Conservation (phyloP, 1,140 invertebrate species). For the Goniozus legneri region DNA sequence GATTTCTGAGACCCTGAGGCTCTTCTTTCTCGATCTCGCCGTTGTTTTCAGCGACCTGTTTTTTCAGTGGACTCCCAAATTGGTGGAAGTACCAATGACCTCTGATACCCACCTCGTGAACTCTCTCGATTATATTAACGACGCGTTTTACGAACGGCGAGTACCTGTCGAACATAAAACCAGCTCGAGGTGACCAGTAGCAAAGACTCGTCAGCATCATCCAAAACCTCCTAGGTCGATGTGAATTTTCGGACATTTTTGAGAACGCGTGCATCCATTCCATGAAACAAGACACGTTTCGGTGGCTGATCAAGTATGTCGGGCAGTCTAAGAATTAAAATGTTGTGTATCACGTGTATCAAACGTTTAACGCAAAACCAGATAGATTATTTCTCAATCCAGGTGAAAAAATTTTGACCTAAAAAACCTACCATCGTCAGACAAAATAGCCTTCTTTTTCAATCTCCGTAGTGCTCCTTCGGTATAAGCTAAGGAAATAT, state of each 20-base stretch:
- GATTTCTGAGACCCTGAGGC: too few species aligned
- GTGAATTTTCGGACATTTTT: too few species aligned
- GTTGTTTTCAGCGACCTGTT: too few species aligned
- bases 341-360: too few species aligned
- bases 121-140: not conserved
- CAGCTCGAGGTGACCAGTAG: not conserved
- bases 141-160: not conserved
- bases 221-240: too few species aligned
- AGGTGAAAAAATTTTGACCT: too few species aligned
- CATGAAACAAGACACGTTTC: constrained; percentile 2
- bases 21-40: too few species aligned
- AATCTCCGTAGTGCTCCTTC: not conserved
- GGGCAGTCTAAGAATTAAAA: too few species aligned
- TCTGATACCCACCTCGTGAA: not conserved
- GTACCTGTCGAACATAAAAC: not conserved
- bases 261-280: too few species aligned
- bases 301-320: not conserved
- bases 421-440: too few species aligned
- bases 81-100: not conserved
- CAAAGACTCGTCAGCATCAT: constrained; percentile 2
- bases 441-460: constrained; percentile 2
- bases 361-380: too few species aligned
- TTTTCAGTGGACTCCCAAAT: accelerated
- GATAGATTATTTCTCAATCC: too few species aligned
- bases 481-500: not conserved